A percentile compares a stretch with the other conserved stretches of the same genome.
These are phyloP conservation scores for Biston stratarius DNA, from an alignment of 2,888 invertebrate species.

Conservation along the genomic window DNA sequence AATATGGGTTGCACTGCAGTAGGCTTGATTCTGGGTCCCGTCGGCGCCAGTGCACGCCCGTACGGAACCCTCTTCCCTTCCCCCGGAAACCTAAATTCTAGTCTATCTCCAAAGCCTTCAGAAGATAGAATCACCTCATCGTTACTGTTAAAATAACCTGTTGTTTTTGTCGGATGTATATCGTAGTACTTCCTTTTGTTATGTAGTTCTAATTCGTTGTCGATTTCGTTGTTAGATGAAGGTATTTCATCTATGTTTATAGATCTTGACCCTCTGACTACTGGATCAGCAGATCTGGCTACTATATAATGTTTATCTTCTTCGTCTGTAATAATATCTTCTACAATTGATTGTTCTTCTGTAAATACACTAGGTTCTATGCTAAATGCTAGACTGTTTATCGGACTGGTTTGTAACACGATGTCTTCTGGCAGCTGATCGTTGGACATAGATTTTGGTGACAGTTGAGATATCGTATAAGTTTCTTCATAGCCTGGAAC, in stretches of 20 bases:
- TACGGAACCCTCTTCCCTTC: conserved; percentile 92
- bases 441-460: conserved; percentile 87
- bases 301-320: conserved; percentile 75
- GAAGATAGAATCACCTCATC: conserved; percentile 74
- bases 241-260: conserved; percentile 84
- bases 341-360: conserved; percentile 54
- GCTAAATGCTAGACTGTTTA: conserved; percentile 68
- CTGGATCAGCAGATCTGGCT: conserved; percentile 83
- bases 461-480: conserved; percentile 89
- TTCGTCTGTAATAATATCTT: conserved; percentile 52
- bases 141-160: conserved; percentile 64
- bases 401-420: conserved; percentile 69
- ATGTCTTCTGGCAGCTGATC: conserved; percentile 55
- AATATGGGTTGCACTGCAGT: conserved; percentile 84
- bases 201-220: conserved; percentile 85
- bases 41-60: conserved; percentile 87
- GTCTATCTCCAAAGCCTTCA: conserved; percentile 73
- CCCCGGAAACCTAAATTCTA: conserved; percentile 89
- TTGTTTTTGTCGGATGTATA: conserved; percentile 86
- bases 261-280: conserved; percentile 80
- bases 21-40: conserved; percentile 89
- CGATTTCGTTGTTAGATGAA: conserved; percentile 85
- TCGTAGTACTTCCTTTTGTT: conserved; percentile 81
- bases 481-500: conserved; percentile 83
- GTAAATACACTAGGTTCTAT: conserved; percentile 74